phyloP scores from a whole-genome alignment of 1,140 invertebrate genomes.

The Drosophila subpulchrella region DNA sequence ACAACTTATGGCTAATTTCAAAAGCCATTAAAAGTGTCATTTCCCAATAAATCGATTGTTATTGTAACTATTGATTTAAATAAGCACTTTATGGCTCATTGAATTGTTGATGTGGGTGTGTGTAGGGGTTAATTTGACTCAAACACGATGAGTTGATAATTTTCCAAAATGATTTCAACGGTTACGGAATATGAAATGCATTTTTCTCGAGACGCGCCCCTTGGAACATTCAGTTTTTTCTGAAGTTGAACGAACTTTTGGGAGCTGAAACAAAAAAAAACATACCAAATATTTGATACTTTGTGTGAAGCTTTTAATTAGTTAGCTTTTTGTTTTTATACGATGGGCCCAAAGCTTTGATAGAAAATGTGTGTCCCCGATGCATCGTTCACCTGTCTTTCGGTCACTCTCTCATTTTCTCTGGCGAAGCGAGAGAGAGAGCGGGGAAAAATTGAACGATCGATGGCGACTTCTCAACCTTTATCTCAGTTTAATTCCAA shows the following conservation, averaged over 20 bases:
- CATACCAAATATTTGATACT: conserved; percentile 28
- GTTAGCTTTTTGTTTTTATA: conserved; percentile 18
- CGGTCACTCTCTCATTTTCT: conserved; percentile 23
- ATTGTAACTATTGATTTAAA: conserved; percentile 19
- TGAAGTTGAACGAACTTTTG: conserved; percentile 71
- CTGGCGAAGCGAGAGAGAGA: conserved; percentile 6
- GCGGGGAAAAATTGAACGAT: conserved; percentile 13
- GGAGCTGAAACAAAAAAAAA: conserved; percentile 11
- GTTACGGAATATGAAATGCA: conserved; percentile 25
- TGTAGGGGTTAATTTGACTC: conserved; percentile 7
- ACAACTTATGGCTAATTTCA: conserved; percentile 27
- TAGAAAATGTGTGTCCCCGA: conserved; percentile 26
- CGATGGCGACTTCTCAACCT: conserved; percentile 27
- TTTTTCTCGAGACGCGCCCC: conserved; percentile 41
- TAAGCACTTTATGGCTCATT: conserved; percentile 21
- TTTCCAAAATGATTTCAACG: conserved; percentile 27
- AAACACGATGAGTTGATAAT: conserved; percentile 1
- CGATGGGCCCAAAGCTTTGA: conserved; percentile 41
- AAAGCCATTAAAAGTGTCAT: conserved; percentile 24
- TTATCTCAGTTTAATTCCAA: conserved; percentile 70
- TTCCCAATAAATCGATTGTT: conserved; percentile 15
- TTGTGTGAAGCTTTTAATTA: conserved; percentile 49
- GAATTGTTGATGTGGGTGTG: conserved; percentile 17
- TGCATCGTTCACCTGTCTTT: conserved; percentile 39
- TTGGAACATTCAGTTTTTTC: conserved; percentile 1